These are phyloP conservation scores for Notamacropus eugenii DNA, from an alignment of 2,797 vertebrate species.

Conservation along the genomic window DNA sequence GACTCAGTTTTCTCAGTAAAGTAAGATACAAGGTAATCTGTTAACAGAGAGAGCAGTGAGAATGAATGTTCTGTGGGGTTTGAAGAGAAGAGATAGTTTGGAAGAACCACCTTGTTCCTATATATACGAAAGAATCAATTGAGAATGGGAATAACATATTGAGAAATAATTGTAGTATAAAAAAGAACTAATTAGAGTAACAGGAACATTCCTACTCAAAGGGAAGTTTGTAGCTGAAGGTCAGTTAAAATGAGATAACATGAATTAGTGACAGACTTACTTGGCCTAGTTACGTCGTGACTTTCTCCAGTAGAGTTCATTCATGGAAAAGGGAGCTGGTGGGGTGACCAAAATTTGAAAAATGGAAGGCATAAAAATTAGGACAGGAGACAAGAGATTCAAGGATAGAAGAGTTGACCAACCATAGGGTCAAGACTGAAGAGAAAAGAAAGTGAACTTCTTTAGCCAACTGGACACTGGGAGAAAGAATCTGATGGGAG, in stretches of 20 bases:
- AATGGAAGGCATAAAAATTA: neutral
- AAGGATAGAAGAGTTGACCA: neutral
- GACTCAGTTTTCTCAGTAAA: neutral
- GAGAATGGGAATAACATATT: neutral
- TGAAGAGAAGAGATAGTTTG: neutral
- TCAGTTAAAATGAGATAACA: neutral
- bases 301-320: neutral
- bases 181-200: neutral
- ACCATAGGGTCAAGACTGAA: neutral
- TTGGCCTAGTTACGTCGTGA: neutral
- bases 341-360: neutral
- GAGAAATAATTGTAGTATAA: neutral
- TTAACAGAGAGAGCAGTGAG: neutral
- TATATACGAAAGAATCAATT: neutral
- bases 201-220: neutral
- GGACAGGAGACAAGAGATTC: neutral
- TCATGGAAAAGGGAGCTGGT: neutral
- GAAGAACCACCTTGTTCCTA: neutral
- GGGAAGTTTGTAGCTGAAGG: neutral
- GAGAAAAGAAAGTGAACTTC: neutral
- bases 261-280: neutral
- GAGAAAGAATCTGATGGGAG: neutral
- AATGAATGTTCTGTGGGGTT: neutral
- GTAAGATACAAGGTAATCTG: neutral
- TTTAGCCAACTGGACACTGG: neutral